phyloP scores from a whole-genome alignment of 1,140 invertebrate genomes.

The Neotoxoptera formosana region DNA sequence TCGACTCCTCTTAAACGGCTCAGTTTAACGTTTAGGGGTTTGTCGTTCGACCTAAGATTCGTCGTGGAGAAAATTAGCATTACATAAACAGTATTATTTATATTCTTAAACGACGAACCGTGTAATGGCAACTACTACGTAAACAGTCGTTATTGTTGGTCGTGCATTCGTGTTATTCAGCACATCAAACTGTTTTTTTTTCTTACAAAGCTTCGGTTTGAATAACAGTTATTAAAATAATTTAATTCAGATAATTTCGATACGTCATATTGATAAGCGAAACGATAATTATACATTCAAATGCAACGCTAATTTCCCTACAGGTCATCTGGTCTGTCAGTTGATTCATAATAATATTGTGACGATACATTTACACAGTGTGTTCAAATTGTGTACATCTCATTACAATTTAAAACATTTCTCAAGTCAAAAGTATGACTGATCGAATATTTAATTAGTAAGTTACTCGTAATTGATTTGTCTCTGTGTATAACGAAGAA shows the following conservation, averaged over 20 bases:
- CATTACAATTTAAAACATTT: too few species aligned
- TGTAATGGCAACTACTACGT: neutral
- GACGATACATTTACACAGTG: too few species aligned
- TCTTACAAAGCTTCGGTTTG: neutral
- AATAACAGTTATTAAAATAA: neutral
- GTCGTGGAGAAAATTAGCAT: neutral
- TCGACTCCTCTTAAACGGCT: neutral
- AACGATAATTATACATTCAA: neutral
- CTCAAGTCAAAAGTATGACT: too few species aligned
- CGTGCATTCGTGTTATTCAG: neutral
- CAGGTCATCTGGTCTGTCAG: neutral
- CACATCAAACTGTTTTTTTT: neutral
- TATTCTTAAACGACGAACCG: neutral
- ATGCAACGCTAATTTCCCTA: neutral
- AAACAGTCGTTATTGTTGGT: neutral
- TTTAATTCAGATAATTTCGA: neutral
- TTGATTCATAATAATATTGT: neutral
- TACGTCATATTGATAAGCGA: neutral
- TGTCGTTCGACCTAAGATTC: neutral
- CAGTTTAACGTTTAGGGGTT: neutral
- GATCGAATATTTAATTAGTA: too few species aligned
- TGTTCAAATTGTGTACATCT: too few species aligned
- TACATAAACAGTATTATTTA: slow-evolving; percentile 1
- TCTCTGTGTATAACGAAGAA: too few species aligned
- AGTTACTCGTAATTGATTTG: too few species aligned